Evolutionary conservation across 2,113 vertebrate genomes (phyloP), one percentile per base, ranked within the genome.

Genomic region (Xerus inauris): DNA sequence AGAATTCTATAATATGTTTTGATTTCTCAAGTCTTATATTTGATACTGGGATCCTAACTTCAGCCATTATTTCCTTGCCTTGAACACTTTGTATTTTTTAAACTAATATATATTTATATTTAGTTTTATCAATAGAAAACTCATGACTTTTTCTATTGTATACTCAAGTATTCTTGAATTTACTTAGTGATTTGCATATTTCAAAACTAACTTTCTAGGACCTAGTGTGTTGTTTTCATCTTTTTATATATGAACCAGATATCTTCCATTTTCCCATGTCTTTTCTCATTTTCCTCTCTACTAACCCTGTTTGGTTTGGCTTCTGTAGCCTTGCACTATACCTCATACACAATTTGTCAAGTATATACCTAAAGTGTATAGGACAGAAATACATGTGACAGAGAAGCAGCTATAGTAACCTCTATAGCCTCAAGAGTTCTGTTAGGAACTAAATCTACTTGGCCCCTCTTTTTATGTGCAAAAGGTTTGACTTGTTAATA

Each of bases 161-260:
- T 85, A 40, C 54, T 38, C 22, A 89, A 38, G 5, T 49, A 49
- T 79, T 89, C 30, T 79, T 92, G 72, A 84, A 67, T 92, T 8
- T n/a, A 57, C 26, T 89, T 19, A 65, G n/a, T 92, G 54, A 92
- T 32, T 45, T 86, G 7, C 40, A 8, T 75, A 40, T 85, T 79
- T 92, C 57, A 94, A 88, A 94, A 67, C 35, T 30, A 80, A 28
- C n/a, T 67, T 94, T 69, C 28, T 84, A 79, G 65, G 64, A 22
- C 8, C 19, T 47, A n/a, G 51, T 87, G 76, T 82, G 4, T 72
- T 80, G 73, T 57, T 73, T 87, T 88, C 19, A 19, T 93, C 81
- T 77, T 76, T 89, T 90, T 51, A 51, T 28, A 42, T 54, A 12
- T 5, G 82, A 35, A 71, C 45, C 59, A 54, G 76, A n/a, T 92